Conservation (phyloP, 92 coral and sea anemone genomes). For the Parazoanthus atlanticus region DNA sequence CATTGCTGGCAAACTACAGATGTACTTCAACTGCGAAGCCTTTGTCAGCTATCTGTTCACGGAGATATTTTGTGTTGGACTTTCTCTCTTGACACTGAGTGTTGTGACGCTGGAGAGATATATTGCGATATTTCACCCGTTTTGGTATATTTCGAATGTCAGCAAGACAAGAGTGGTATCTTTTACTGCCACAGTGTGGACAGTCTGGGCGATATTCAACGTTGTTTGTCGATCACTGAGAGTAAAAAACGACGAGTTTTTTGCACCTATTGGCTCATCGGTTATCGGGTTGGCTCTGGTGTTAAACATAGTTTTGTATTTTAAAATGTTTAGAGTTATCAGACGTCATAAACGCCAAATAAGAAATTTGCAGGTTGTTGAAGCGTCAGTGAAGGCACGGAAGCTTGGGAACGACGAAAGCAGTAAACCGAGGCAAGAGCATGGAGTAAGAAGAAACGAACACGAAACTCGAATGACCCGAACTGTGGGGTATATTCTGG, state of each 20-base stretch:
- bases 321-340: conserved; percentile 27
- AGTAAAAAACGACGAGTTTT: conserved; percentile 56
- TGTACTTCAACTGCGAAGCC: conserved; percentile 38
- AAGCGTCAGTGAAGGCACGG: not conserved
- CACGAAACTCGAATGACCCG: conserved; percentile 36
- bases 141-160: conserved; percentile 37
- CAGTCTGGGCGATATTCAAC: conserved; percentile 39
- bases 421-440: not conserved
- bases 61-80: conserved; percentile 50
- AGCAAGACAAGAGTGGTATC: not conserved
- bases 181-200: conserved; percentile 22
- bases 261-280: conserved; percentile 43
- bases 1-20: conserved; percentile 42
- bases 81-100: conserved; percentile 49
- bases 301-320: conserved; percentile 25
- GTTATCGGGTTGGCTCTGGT: conserved; percentile 37
- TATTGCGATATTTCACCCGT: conserved; percentile 50
- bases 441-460: not conserved
- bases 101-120: conserved; percentile 44
- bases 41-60: conserved; percentile 44
- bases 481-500: conserved; percentile 51
- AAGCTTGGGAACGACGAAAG: not conserved
- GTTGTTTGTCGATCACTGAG: conserved; percentile 38
- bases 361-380: not conserved
- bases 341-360: conserved; percentile 51